These are phyloP conservation scores for Scaptomyza tumidula DNA, from an alignment of 2,888 invertebrate species.

Conservation along the genomic window DNA sequence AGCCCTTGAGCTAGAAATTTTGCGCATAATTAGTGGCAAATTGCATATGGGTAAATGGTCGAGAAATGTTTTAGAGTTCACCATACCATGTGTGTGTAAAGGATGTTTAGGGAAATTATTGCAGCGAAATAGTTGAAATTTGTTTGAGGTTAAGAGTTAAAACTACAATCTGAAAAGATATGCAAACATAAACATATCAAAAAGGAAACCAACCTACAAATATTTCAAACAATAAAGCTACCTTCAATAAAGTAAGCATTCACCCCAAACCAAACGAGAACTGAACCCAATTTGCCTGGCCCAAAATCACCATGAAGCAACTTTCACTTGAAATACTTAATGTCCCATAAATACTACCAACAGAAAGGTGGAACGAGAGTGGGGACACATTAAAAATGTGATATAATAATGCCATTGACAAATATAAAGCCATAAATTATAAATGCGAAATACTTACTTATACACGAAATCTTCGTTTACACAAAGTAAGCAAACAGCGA, in stretches of 20 bases:
- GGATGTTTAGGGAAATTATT: constrained; percentile 35
- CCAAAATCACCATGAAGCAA: constrained; percentile 57
- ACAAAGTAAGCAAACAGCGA: constrained; percentile 56
- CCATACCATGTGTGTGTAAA: constrained; percentile 15
- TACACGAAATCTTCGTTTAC: constrained; percentile 75
- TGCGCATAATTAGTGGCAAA: constrained; percentile 79
- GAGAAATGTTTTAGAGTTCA: constrained; percentile 32
- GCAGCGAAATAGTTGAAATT: constrained; percentile 14
- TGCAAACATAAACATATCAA: not conserved
- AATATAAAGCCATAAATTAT: constrained; percentile 79
- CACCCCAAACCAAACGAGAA: not conserved
- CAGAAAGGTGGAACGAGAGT: constrained; percentile 36
- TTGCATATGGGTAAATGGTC: constrained; percentile 73
- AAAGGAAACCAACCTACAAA: not conserved
- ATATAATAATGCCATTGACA: constrained; percentile 80
- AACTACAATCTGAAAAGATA: not conserved
- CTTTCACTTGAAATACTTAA: constrained; percentile 56
- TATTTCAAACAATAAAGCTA: not conserved
- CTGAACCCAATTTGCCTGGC: constrained; percentile 54
- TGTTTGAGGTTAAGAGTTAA: not conserved
- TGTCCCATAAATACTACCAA: constrained; percentile 63
- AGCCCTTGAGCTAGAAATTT: constrained; percentile 79
- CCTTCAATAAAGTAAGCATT: not conserved
- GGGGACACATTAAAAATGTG: constrained; percentile 64
- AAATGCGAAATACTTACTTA: constrained; percentile 77